A percentile compares a stretch with the other conserved stretches of the same genome.
Conservation (phyloP, 2,113 vertebrate genomes). For the Candoia aspera region DNA sequence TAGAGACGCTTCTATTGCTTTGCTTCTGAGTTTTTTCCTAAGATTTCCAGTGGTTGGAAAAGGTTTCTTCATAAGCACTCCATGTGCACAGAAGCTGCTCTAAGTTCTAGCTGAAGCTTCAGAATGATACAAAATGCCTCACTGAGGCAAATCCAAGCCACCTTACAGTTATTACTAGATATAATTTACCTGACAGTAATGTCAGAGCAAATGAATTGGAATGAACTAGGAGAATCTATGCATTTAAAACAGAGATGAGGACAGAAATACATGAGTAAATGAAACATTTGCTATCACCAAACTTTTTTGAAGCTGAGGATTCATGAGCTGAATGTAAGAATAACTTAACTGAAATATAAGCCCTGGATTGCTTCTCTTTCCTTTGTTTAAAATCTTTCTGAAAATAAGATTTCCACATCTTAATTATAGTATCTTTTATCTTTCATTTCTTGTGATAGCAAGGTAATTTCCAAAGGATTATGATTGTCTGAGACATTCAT, state of each 20-base stretch:
- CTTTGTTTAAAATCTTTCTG: constrained; percentile 56
- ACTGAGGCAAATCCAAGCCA: background rate
- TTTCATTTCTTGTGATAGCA: constrained; percentile 77
- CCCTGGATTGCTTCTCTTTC: constrained; percentile 18
- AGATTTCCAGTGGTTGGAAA: background rate
- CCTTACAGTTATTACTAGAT: background rate
- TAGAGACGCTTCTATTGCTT: background rate
- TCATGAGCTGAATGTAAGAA: background rate
- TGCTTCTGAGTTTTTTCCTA: background rate
- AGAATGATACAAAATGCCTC: background rate
- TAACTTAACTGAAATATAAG: constrained; percentile 45
- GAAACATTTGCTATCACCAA: background rate
- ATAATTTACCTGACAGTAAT: background rate
- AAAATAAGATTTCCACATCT: constrained; percentile 75
- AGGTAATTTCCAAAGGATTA: constrained; percentile 77
- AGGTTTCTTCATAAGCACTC: background rate
- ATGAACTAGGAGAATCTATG: background rate
- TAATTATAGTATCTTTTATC: constrained; percentile 76
- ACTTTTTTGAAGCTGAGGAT: background rate
- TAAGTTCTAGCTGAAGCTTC: background rate
- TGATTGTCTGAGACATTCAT: constrained; percentile 76
- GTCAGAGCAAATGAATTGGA: background rate
- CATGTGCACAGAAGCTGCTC: background rate
- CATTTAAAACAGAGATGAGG: background rate
- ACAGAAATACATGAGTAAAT: background rate